Evolutionary conservation across 2,113 vertebrate species (phyloP).

Genomic region (Triplophysa siluroides): DNA sequence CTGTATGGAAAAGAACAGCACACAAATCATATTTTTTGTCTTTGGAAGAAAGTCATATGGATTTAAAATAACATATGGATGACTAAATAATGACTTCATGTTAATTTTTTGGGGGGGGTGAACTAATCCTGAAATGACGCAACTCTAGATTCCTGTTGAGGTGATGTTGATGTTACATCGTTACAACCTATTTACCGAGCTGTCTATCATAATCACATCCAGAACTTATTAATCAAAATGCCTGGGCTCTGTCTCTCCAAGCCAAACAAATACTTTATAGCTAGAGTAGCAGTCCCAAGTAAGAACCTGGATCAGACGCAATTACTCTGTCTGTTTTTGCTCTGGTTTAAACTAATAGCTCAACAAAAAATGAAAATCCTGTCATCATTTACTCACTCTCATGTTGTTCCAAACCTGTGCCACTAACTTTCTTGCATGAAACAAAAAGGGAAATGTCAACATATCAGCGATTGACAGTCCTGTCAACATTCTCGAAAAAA

Average conservation of each 20-base stretch:
- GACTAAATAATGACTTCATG: not conserved
- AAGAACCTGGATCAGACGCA: conserved; percentile 19
- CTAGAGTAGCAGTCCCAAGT: conserved; percentile 21
- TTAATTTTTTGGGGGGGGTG: not conserved
- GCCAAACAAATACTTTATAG: conserved; percentile 45
- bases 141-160: conserved; percentile 29
- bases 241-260: conserved; percentile 55
- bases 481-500: too few relatives aligned
- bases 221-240: conserved; percentile 28
- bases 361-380: too few relatives aligned
- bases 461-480: too few relatives aligned
- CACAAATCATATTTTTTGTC: too few relatives aligned
- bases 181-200: not conserved
- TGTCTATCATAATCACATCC: conserved; percentile 14
- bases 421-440: too few relatives aligned
- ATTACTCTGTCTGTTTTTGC: not conserved
- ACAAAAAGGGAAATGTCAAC: too few relatives aligned
- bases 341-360: not conserved
- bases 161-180: not conserved
- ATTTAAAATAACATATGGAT: not conserved
- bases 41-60: too few relatives aligned
- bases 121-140: not conserved
- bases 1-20: too few relatives aligned
- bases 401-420: not conserved
- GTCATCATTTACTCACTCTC: not conserved